Conservation (phyloP, 2,113 vertebrate genomes). For the Glareola pratincola region DNA sequence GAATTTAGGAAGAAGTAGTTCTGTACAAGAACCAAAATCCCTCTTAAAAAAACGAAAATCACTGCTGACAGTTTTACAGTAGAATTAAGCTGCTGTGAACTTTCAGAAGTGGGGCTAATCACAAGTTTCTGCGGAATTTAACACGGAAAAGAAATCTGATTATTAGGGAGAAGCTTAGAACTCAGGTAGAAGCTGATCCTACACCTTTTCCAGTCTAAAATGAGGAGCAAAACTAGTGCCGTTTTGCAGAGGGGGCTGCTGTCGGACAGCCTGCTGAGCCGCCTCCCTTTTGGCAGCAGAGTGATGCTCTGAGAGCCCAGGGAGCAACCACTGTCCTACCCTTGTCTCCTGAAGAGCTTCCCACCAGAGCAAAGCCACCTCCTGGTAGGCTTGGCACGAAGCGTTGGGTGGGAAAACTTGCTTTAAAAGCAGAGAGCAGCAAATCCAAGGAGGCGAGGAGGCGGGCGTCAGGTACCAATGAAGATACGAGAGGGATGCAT, state of each 20-base stretch:
- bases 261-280: not conserved
- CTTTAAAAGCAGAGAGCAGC: not conserved
- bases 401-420: not conserved
- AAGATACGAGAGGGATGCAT: not conserved
- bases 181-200: not conserved
- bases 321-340: not conserved
- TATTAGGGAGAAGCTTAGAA: not conserved
- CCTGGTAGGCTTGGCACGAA: not conserved
- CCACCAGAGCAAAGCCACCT: not conserved
- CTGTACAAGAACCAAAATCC: constrained; percentile 34
- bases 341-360: not conserved
- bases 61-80: constrained; percentile 66
- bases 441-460: not conserved
- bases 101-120: constrained; percentile 62
- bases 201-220: not conserved
- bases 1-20: constrained; percentile 53
- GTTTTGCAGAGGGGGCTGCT: not conserved
- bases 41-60: constrained; percentile 33
- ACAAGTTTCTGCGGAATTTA: constrained; percentile 56
- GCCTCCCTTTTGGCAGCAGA: not conserved
- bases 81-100: constrained; percentile 66
- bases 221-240: fast-evolving
- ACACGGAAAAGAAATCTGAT: constrained; percentile 20
- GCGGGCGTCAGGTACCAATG: not conserved
- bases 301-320: fast-evolving